A percentile compares a stretch with the other conserved stretches of the same genome.
phyloP scores from a whole-genome alignment of 1,140 invertebrate genomes.

The Penaeus chinensis region DNA sequence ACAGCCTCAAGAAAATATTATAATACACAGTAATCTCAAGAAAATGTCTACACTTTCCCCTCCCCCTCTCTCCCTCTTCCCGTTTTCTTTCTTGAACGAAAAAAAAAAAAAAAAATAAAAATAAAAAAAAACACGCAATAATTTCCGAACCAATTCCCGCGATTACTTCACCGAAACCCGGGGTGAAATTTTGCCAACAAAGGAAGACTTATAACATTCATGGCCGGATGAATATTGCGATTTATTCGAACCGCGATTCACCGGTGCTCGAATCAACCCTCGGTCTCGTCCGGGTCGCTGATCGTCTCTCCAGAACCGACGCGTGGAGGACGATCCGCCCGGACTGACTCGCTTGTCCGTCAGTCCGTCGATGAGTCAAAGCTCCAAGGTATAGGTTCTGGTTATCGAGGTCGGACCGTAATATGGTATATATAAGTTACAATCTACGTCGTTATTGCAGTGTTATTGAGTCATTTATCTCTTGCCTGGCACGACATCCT shows the following conservation, averaged over 20 bases:
- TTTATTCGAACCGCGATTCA: not conserved
- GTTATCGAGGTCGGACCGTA: conserved; percentile 25
- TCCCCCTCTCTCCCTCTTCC: too few species aligned
- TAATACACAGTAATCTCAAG: too few species aligned
- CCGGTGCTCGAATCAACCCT: not conserved
- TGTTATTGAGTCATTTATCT: conserved; percentile 61
- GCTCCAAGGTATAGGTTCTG: not conserved
- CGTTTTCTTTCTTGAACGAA: too few species aligned
- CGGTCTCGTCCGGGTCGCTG: too few species aligned
- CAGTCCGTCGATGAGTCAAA: not conserved
- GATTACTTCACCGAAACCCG: conserved; percentile 16
- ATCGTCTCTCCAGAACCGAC: not conserved
- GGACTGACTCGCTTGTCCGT: not conserved
- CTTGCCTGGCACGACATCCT: conserved; percentile 58
- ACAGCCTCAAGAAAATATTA: too few species aligned
- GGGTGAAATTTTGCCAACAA: conserved; percentile 26
- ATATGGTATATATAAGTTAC: conserved; percentile 59
- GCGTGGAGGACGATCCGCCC: not conserved
- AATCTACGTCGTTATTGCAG: conserved; percentile 56
- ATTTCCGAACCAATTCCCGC: not conserved
- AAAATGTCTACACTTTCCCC: too few species aligned
- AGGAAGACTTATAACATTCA: conserved; percentile 12
- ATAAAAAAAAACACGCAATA: not conserved
- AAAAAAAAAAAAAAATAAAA: not conserved
- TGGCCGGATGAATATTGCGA: conserved; percentile 2